These are phyloP conservation scores for Oncorhynchus clarkii DNA, from an alignment of 2,113 vertebrate genomes.

Conservation along the genomic window DNA sequence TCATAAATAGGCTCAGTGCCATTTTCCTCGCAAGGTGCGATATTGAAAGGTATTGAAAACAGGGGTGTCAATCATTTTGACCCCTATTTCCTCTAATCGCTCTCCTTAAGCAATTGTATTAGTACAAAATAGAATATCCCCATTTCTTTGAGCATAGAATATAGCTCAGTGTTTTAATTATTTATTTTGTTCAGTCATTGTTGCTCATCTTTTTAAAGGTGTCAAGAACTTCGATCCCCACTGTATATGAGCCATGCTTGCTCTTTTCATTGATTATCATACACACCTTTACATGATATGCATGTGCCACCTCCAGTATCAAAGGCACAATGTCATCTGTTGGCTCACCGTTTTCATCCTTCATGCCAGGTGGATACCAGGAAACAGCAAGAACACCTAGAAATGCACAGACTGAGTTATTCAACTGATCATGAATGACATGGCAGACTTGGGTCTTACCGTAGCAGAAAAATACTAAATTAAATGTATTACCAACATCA, in stretches of 20 bases:
- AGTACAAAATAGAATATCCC: background rate
- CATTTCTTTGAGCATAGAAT: no score
- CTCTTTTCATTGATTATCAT: conserved; percentile 1
- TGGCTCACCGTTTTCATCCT: conserved; percentile 88
- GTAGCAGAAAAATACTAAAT: background rate
- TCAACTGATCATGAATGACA: background rate
- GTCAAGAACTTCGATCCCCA: background rate
- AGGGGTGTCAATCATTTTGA: no score
- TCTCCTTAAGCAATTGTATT: background rate
- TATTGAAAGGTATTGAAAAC: no score
- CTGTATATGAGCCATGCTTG: background rate
- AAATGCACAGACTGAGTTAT: background rate
- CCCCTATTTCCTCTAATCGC: background rate
- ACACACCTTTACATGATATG: conserved; percentile 89
- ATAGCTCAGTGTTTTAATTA: no score
- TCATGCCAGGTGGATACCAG: conserved; percentile 89
- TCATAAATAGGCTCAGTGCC: no score
- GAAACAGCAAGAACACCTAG: conserved; percentile 91
- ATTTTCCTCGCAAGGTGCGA: no score
- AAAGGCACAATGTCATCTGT: conserved; percentile 82
- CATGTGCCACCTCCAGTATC: conserved; percentile 88
- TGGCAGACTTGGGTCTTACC: background rate
- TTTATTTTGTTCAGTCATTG: no score
- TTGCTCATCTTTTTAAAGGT: background rate
- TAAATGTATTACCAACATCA: background rate